Evolutionary conservation across 2,888 invertebrate genomes (phyloP), one percentile per base, ranked within the genome.

Genomic region (Tachystola acroxantha): DNA sequence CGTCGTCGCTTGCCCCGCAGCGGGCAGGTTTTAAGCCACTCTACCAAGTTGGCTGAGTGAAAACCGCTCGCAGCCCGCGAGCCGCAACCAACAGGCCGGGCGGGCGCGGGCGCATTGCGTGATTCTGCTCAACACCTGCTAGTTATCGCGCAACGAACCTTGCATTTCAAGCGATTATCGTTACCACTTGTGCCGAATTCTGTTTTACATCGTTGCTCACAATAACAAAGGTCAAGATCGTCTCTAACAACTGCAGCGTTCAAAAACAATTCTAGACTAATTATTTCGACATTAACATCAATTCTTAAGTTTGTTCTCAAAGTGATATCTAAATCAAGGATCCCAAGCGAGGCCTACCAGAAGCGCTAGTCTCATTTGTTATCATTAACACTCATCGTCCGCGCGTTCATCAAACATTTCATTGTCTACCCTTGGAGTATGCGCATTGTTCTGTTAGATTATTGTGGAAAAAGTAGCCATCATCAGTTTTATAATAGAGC

Each of bases 121-220:
- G 79, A 75, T 77, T 60, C 59, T 53, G 53, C 57, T 46, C 63
- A 70, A 71, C 77, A 79, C 75, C 77, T 77, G 72, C 55, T 57
- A 46, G 49, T 50, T 57, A 59, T 67, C 67, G 64, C 67, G 63
- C 65, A 61, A 53, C 50, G 55, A 70, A 68, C 69, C 63, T 71
- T 68, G 64, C 55, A 58, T 66, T 70, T 68, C 48, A 59, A 53
- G 51, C 55, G 6, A 64, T 67, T 64, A 64, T 64, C 57, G 53
- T 50, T 62, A 49, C 56, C 46, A 57, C 51, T 64, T 63, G 50
- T 48, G 47, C 56, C 55, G 42, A 66, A 67, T 70, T 63, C 49
- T 47, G 48, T 55, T 64, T 64, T 64, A 51, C 54, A 64, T 66
- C 70, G 59, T 62, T 57, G 16, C 6, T 16, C 16, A 16, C 16